Evolutionary conservation across 2,888 invertebrate species (phyloP), one percentile per base, ranked within the genome.

Genomic region (Rapana venosa): DNA sequence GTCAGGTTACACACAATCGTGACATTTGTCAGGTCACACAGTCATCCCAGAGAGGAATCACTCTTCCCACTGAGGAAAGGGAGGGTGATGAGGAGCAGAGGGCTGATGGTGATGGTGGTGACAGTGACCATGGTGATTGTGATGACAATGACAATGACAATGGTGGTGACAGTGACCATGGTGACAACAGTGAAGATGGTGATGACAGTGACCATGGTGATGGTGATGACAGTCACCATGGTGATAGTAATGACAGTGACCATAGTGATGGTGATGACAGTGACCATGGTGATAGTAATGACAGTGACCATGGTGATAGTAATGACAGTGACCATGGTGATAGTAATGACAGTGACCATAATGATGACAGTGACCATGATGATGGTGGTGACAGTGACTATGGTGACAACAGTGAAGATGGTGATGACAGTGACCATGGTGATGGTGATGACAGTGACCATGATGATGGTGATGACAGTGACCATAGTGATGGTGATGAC

Each of bases 81-180:
- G 56, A 15, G 6, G 17, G 86, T 86, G 56, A n/a, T 86, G n/a
- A n/a, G n/a, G n/a, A n/a, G n/a, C n/a, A n/a, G n/a, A 58, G 86
- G 47, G n/a, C 22, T 86, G 56, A 58, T 86, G 56, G 30, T 86
- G 56, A 30, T 86, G n/a, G 74, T 74, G n/a, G 26, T 74, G 74
- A 30, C 26, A 26, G 11, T 74, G 74, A n/a, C n/a, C 22, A 74
- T n/a, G 74, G 26, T 74, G 30, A n/a, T 74, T 0, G 26, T 74
- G 74, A 30, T 74, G n/a, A 74, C 26, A 26, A n/a, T 74, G 74
- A 30, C 11, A n/a, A 26, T 74, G 74, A 22, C 22, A 22, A 26
- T n/a, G 11, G 74, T 74, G n/a, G 26, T 74, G 74, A 30, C 26
- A 26, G 11, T 74, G 74, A n/a, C n/a, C 22, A 74, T n/a, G 74